Base-by-base conservation (phyloP, 2,888 invertebrate genomes). In the Pocota personata region DNA sequence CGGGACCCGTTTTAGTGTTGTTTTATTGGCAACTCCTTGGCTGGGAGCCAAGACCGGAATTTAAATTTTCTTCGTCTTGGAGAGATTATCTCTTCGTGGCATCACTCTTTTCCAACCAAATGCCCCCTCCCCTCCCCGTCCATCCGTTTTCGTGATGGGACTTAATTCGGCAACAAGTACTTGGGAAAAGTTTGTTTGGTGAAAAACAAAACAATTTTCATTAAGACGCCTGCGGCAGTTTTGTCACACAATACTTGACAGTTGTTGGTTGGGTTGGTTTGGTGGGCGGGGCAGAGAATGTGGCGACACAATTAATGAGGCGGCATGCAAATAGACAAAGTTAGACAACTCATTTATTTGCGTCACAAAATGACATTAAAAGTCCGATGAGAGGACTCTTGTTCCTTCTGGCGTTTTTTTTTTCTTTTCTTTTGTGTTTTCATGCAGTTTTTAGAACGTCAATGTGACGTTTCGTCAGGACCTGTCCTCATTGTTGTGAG, bases 141-240 rank as follows among this genome's bases (percentile, higher is more conserved):
- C 7, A 12, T n/a, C n/a, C 43, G 12, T 12, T 4, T 19, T 37
- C 73, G 37, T 77, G 77, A 60, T 62, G 84, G 48, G 35, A 67
- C 82, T 86, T 82, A 86, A 72, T 86, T 86, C 86, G 76, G 80
- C 86, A 86, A 86, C 86, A 82, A 86, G 86, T 86, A 77, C 75
- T 71, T 55, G 40, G 43, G 48, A 24, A 82, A 76, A 77, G 37
- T 82, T 82, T 60, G 64, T 72, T 82, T 37, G 14, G 46, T 58
- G 82, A 80, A 67, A 79, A 86, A 77, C 82, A 86, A 86, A 86
- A 86, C 86, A 82, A 77, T 86, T 86, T 86, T 86, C 86, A 86
- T 86, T 86, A 86, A 86, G 67, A 82, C 86, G 76, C 82, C 86
- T 52, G 66, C 71, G 82, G 86, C 69, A 76, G 48, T 86, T 71